A percentile compares a stretch with the other conserved stretches of the same genome.
Conservation (phyloP, 2,113 vertebrate genomes). For the Heterotilapia buettikoferi region DNA sequence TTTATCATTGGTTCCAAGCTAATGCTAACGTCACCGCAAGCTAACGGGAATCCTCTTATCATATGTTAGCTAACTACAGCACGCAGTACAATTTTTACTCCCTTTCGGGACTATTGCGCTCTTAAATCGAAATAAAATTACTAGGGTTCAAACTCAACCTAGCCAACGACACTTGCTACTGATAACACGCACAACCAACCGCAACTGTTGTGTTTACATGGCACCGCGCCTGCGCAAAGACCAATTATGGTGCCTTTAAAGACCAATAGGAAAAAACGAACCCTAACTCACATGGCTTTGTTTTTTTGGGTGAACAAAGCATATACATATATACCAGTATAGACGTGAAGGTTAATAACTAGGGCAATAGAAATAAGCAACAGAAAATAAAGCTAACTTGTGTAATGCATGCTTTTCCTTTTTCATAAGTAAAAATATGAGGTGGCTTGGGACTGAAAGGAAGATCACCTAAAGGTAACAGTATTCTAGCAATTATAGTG, state of each 20-base stretch:
- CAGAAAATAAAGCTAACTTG: neutral
- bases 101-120: neutral
- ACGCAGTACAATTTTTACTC: neutral
- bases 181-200: neutral
- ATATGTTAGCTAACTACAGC: no score
- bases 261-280: neutral
- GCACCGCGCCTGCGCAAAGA: constrained; percentile 53
- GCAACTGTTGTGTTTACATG: constrained; percentile 71
- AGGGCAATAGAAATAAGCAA: neutral
- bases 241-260: neutral
- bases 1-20: constrained; percentile 11
- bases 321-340: neutral
- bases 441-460: neutral
- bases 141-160: neutral
- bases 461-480: neutral
- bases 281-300: neutral
- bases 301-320: neutral
- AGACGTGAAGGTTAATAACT: neutral
- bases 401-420: neutral
- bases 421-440: neutral
- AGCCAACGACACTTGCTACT: neutral
- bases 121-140: neutral
- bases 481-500: neutral
- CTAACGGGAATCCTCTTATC: neutral
- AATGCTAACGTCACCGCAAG: neutral